Evolutionary conservation across 1,140 invertebrate genomes (phyloP).

Genomic region (Leptinotarsa undecemlineata): DNA sequence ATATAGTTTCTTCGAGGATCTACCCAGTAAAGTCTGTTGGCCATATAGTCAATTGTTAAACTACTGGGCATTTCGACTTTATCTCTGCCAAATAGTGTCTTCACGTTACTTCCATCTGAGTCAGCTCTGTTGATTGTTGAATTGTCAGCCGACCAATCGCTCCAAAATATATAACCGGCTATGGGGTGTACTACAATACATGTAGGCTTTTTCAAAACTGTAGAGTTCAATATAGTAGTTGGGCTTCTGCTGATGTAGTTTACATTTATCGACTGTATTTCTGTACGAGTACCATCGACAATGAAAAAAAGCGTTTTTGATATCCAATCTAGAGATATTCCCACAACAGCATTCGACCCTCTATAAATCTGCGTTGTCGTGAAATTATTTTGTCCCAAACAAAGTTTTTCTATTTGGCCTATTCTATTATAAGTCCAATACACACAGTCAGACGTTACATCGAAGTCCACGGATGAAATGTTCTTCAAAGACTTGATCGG

Average conservation of each 20-base stretch:
- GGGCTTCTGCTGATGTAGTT: conserved; percentile 70
- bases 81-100: conserved; percentile 67
- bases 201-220: conserved; percentile 76
- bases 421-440: conserved; percentile 86
- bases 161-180: conserved; percentile 89
- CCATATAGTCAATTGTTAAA: conserved; percentile 81
- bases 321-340: conserved; percentile 93
- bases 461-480: conserved; percentile 87
- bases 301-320: conserved; percentile 91
- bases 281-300: conserved; percentile 77
- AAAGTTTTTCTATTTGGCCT: conserved; percentile 79
- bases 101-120: conserved; percentile 80
- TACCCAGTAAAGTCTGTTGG: conserved; percentile 84
- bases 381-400: conserved; percentile 69
- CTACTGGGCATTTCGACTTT: conserved; percentile 86
- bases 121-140: conserved; percentile 82
- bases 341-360: conserved; percentile 82
- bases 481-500: conserved; percentile 74
- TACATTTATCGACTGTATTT: conserved; percentile 80
- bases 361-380: conserved; percentile 69
- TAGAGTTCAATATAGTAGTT: conserved; percentile 73
- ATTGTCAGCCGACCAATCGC: conserved; percentile 82
- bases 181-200: conserved; percentile 87
- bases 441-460: conserved; percentile 81
- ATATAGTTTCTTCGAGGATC: conserved; percentile 83